These are phyloP conservation scores for Cryptoleucopteryx plumbea DNA, from an alignment of 2,113 vertebrate genomes.

Conservation along the genomic window DNA sequence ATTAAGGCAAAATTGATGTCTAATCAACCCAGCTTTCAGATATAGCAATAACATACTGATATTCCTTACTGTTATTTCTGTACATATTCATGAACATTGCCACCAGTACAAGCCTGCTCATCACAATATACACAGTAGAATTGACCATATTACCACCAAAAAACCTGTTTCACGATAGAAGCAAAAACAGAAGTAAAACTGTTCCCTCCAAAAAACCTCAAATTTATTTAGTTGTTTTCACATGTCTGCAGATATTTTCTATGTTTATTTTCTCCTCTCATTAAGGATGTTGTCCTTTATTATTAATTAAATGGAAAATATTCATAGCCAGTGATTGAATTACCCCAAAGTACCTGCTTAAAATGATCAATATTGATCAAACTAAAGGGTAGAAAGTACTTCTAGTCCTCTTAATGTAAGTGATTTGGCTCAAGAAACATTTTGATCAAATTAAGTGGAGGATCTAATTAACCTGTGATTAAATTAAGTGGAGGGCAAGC, in stretches of 20 bases:
- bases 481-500: slow-evolving; percentile 56
- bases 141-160: background rate
- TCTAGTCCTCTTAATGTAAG: slow-evolving; percentile 50
- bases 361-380: slow-evolving; percentile 63
- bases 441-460: slow-evolving; percentile 67
- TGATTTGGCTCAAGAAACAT: slow-evolving; percentile 60
- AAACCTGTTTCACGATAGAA: background rate
- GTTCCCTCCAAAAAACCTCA: fast-evolving
- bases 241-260: background rate
- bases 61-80: background rate
- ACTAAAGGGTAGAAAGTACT: slow-evolving; percentile 37
- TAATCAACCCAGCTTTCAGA: background rate
- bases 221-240: background rate
- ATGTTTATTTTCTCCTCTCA: background rate
- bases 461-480: slow-evolving; percentile 66
- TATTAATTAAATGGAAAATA: slow-evolving; percentile 66
- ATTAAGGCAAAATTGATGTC: background rate
- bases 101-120: background rate
- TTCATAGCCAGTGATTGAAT: slow-evolving; percentile 49
- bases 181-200: background rate
- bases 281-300: slow-evolving; percentile 9
- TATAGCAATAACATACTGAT: background rate
- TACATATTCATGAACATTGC: background rate
- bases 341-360: slow-evolving; percentile 48
- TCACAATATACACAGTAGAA: background rate